Conservation (phyloP, 2,797 vertebrate species). For the Lacerta bilineata region DNA sequence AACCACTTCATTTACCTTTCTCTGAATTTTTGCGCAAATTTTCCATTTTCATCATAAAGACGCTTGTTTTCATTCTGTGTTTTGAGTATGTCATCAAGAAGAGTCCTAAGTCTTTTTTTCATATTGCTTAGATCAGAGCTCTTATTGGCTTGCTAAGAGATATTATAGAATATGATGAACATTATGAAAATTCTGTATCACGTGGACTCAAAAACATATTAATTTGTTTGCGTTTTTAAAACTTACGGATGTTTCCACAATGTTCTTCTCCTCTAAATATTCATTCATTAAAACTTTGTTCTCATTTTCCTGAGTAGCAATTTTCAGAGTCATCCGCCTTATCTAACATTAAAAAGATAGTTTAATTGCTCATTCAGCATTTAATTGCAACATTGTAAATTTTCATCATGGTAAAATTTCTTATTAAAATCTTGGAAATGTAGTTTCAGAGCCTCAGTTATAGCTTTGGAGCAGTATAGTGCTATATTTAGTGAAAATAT, state of each 20-base stretch:
- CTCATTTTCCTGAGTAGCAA: conserved; percentile 63
- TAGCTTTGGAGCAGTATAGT: background rate
- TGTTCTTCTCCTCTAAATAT: conserved; percentile 60
- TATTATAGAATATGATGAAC: conserved; percentile 37
- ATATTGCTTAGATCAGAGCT: conserved; percentile 74
- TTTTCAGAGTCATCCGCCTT: conserved; percentile 68
- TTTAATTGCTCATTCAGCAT: background rate
- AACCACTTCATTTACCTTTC: conserved; percentile 72
- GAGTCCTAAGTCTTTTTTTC: conserved; percentile 73
- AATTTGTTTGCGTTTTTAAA: background rate
- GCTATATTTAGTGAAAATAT: background rate
- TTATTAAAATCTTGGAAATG: background rate
- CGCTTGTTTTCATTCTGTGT: conserved; percentile 77
- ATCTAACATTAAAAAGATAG: conserved; percentile 64
- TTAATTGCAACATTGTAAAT: background rate
- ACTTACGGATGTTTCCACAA: conserved; percentile 77
- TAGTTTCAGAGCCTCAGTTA: background rate
- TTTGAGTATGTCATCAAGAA: conserved; percentile 58
- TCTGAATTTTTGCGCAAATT: conserved; percentile 70
- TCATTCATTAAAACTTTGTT: conserved; percentile 57
- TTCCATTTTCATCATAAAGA: conserved; percentile 70
- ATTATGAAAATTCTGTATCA: conserved; percentile 35
- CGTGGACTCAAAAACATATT: conserved; percentile 15
- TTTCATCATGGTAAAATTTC: background rate
- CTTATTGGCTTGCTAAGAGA: conserved; percentile 75